phyloP scores from a whole-genome alignment of 1,140 invertebrate genomes.

The Aphis gossypii region DNA sequence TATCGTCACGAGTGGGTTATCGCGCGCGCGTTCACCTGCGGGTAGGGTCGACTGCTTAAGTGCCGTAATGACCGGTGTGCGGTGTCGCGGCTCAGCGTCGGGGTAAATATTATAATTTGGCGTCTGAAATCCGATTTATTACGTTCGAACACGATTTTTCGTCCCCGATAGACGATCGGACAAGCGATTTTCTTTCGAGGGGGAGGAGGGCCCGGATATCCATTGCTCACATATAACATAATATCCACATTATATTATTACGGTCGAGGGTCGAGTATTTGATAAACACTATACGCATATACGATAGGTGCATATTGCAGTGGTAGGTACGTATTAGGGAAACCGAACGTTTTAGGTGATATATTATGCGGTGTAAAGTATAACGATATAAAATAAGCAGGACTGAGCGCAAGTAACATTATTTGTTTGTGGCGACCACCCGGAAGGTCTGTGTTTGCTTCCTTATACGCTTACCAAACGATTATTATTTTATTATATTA shows the following conservation, averaged over 20 bases:
- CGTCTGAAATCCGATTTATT: slow-evolving; percentile 53
- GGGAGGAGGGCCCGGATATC: background rate
- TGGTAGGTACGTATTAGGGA: background rate
- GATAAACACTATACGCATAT: background rate
- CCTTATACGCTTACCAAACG: background rate
- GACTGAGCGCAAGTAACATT: background rate
- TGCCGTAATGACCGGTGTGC: background rate
- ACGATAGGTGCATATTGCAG: background rate
- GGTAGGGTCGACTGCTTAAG: background rate
- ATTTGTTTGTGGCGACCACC: background rate
- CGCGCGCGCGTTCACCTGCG: slow-evolving; percentile 18
- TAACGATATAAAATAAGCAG: background rate
- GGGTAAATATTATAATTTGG: slow-evolving; percentile 8
- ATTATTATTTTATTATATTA: background rate
- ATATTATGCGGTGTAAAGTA: background rate
- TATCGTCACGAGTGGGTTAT: background rate
- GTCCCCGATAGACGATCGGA: background rate
- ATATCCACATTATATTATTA: background rate
- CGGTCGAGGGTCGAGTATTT: background rate
- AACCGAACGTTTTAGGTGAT: background rate
- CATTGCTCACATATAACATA: background rate
- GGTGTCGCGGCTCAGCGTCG: background rate
- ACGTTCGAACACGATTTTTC: slow-evolving; percentile 49
- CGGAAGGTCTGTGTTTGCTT: background rate
- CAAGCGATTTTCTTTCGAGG: slow-evolving; percentile 14